Evolutionary conservation across 2,888 invertebrate species (phyloP).

Genomic region (Eristalis pertinax): DNA sequence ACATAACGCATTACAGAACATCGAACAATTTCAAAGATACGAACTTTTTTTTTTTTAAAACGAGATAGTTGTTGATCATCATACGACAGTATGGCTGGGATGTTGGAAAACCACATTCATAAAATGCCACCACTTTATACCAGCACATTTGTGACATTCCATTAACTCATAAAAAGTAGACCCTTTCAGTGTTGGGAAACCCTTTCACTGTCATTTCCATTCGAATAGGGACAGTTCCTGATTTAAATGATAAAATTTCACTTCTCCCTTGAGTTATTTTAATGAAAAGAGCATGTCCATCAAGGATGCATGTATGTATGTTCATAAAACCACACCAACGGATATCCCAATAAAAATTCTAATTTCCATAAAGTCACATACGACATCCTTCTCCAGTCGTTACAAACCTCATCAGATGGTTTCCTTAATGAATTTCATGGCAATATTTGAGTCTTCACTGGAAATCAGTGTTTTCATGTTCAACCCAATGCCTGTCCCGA

Average conservation of each 20-base stretch:
- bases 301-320: background rate
- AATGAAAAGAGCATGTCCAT: background rate
- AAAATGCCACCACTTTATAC: background rate
- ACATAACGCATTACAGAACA: too few species aligned
- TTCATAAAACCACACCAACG: background rate
- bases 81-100: background rate
- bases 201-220: background rate
- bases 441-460: conserved; percentile 10
- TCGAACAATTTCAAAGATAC: too few species aligned
- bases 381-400: conserved; percentile 19
- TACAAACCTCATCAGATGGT: background rate
- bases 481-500: background rate
- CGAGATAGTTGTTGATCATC: background rate
- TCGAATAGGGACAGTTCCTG: background rate
- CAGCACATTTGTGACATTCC: background rate
- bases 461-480: conserved; percentile 17
- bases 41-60: too few species aligned
- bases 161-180: background rate
- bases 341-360: conserved; percentile 14
- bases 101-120: background rate
- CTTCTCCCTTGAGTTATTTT: background rate
- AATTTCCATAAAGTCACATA: conserved; percentile 25
- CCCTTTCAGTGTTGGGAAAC: background rate
- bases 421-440: conserved; percentile 32
- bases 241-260: background rate